These are phyloP conservation scores for Paracyclopina nana DNA, from an alignment of 1,140 invertebrate species.

Conservation along the genomic window DNA sequence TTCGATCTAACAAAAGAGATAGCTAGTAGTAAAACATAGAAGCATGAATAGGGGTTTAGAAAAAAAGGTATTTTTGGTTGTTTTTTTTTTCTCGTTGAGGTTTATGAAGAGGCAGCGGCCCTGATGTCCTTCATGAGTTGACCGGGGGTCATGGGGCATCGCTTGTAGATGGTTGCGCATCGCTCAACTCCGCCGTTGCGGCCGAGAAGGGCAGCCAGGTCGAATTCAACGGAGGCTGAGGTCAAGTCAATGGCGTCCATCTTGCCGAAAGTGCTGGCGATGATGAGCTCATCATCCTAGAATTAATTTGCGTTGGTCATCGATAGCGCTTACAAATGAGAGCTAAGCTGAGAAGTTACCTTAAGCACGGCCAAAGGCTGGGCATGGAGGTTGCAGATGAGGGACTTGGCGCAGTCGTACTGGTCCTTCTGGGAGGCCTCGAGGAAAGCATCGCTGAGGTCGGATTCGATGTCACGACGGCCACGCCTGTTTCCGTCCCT, in stretches of 20 bases:
- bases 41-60: no score
- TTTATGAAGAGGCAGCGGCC: no score
- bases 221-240: conserved; percentile 5
- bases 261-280: not conserved
- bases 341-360: no score
- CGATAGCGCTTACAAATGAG: no score
- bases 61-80: no score
- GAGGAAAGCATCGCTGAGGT: not conserved
- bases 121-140: no score
- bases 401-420: conserved; percentile 6
- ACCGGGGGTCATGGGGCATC: no score
- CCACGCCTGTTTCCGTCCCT: not conserved
- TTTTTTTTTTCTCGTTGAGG: no score
- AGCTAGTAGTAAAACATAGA: no score
- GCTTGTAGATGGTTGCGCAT: conserved; percentile 1
- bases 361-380: no score
- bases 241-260: conserved; percentile 1
- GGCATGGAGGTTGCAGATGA: conserved; percentile 3
- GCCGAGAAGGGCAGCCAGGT: conserved; percentile 9
- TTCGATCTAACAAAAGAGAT: no score
- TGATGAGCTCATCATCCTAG: not conserved
- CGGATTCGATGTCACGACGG: not conserved
- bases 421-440: not conserved
- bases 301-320: no score
- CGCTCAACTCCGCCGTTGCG: not conserved